Base-by-base conservation (phyloP, 2,113 vertebrate genomes). In the Leucopsar rothschildi region DNA sequence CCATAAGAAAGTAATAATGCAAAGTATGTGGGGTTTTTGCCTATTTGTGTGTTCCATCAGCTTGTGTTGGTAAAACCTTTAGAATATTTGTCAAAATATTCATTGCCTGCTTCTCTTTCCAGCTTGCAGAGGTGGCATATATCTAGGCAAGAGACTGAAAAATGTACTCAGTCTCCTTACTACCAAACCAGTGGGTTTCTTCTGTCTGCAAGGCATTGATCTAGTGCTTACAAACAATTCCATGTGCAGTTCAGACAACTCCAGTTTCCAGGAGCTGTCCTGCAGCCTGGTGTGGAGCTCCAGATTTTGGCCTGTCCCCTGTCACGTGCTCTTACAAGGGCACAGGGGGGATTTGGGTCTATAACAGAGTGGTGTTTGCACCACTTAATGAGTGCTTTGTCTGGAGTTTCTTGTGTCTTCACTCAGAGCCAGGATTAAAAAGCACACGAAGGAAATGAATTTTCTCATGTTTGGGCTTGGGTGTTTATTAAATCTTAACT, bases 261-360 rank as follows among this genome's bases (percentile, higher is more conserved):
- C 13, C 66, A 71, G 10, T 40, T 85, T 37, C 33, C 10, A 25
- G 42, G 56, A 75, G 5, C 45, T 53, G 12, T 23, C 10, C 27
- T 52, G 35, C 63, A 81, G 64, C 8, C 10, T 4, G 29, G 3
- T 25, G 37, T 8, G 47, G 45, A 77, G 40, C 35, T 81, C 50
- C 24, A 44, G 68, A 14, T 60, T 27, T 8, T 73, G 73, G 27
- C 49, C 14, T 5, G 21, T 47, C 21, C 28, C 50, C 21, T 55
- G 25, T 14, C 24, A 11, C 28, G 55, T 31, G 29, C 23, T 77
- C 33, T 55, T 19, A 10, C 0, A 0, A 3, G 35, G 21, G 22
- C 28, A 3, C 19, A 12, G 42, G 14, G 52, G 16, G 15, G 39
- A 37, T 59, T 50, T 50, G 28, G 53, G 35, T 29, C 16, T 52